Percentiles rank a stretch among this genome's conserved stretches.
Evolutionary conservation across 2,888 invertebrate species (phyloP).

Genomic region (Mycalesis mineus): DNA sequence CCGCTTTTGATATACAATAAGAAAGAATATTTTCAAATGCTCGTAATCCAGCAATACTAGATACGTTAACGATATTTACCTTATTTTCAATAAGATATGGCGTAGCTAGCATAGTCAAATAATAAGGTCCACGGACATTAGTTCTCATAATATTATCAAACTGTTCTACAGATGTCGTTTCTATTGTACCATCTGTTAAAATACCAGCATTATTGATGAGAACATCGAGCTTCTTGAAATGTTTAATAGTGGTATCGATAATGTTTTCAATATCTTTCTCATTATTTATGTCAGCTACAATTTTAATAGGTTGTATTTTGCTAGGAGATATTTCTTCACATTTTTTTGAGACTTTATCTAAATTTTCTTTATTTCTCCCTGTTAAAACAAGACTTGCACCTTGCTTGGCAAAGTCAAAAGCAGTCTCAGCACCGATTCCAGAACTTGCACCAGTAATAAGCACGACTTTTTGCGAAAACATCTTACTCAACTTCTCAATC

Average conservation of each 20-base stretch:
- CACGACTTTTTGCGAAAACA: conserved; percentile 75
- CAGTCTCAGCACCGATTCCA: conserved; percentile 83
- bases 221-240: conserved; percentile 83
- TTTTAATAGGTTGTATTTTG: conserved; percentile 60
- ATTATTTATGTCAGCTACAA: conserved; percentile 80
- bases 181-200: conserved; percentile 84
- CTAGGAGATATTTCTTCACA: conserved; percentile 57
- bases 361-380: conserved; percentile 82
- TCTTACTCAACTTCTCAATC: conserved; percentile 27
- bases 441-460: conserved; percentile 82
- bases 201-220: conserved; percentile 91
- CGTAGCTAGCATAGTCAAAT: conserved; percentile 88
- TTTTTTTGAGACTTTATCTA: conserved; percentile 77
- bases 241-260: conserved; percentile 80
- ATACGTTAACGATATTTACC: conserved; percentile 94
- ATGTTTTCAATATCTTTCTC: conserved; percentile 81
- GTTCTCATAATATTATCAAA: conserved; percentile 89
- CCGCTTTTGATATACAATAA: conserved; percentile 95
- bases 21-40: conserved; percentile 92
- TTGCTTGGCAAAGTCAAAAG: conserved; percentile 79
- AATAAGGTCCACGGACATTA: conserved; percentile 86
- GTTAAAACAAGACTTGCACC: conserved; percentile 79
- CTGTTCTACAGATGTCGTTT: conserved; percentile 85
- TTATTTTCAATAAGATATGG: conserved; percentile 88
- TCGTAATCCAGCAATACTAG: conserved; percentile 92